Base-by-base conservation (phyloP, 1,140 invertebrate genomes). In the Magallana gigas region DNA sequence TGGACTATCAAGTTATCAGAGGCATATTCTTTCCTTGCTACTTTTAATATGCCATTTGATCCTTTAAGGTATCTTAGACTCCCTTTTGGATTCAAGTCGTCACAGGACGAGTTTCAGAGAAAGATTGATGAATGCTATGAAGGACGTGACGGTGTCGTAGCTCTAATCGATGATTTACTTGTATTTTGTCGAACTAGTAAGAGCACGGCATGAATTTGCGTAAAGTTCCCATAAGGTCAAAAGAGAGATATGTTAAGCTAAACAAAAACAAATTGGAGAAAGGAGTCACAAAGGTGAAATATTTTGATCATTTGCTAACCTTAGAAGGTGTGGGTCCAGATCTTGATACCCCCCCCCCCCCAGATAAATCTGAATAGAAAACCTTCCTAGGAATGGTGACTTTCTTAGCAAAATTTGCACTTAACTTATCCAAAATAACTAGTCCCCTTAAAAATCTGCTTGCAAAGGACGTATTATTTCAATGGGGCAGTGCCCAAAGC, bases 161-260 rank as follows among this genome's bases (percentile, higher is more conserved):
- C 92, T 3, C 94, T 94, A 64, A 88, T 94, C n/a, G 94, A 95
- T 90, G 95, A 95, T 85, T 91, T 94, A 8, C 60, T 94, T n/a
- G 88, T 95, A 5, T 92, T 84, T 82, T 94, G 88, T 12, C 23
- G 58, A 1, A 89, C 83, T 87, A 71, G 86, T 89, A 88, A 81
- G 91, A 95, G 85, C 93, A 95, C 89, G 92, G 94, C 85, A 56
- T 83, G 56, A 93, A 89, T 57, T 87, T 96, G 29, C 60, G 85
- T 57, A 85, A 90, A 76, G 91, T 95, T 8, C 87, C 95, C 57
- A 85, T 93, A 68, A 87, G 89, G 85, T 93, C 94, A 18, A 89
- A 87, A 82, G 82, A 86, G 48, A 86, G 23, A 23, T 83, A 64
- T 12, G 18, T 86, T 0, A 83, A 82, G 48, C 58, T 89, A 0